Percentiles rank a stretch among this genome's conserved stretches.
phyloP scores from a whole-genome alignment of 2,888 invertebrate genomes.

The Orthonychiurus folsomi region DNA sequence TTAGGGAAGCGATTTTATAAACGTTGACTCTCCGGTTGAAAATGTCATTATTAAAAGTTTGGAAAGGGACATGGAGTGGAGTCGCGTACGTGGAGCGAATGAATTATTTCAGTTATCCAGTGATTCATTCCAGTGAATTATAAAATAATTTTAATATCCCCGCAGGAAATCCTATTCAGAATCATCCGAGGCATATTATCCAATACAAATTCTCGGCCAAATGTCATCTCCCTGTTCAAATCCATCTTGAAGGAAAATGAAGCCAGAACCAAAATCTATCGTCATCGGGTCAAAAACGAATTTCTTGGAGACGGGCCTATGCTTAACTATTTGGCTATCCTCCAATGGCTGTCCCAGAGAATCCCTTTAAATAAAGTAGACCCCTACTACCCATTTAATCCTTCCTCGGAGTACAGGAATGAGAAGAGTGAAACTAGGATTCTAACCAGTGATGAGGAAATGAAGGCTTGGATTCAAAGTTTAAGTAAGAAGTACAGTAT shows the following conservation, averaged over 20 bases:
- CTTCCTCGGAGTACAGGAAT: conserved; percentile 52
- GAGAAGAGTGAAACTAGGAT: conserved; percentile 71
- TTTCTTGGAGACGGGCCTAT: conserved; percentile 91
- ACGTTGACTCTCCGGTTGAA: conserved; percentile 52
- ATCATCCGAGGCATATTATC: conserved; percentile 74
- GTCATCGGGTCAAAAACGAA: conserved; percentile 72
- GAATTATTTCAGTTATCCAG: conserved; percentile 6
- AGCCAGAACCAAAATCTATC: conserved; percentile 67
- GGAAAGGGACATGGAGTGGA: conserved; percentile 70
- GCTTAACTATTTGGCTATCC: conserved; percentile 80
- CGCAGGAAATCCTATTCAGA: conserved; percentile 60
- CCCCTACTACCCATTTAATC: conserved; percentile 77
- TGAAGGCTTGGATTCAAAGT: conserved; percentile 61
- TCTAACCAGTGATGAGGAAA: conserved; percentile 73
- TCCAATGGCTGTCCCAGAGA: conserved; percentile 81
- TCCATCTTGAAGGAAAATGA: conserved; percentile 69
- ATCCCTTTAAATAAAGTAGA: conserved; percentile 85
- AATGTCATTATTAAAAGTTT: conserved; percentile 60
- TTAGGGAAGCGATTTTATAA: conserved; percentile 64
- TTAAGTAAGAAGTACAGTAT: conserved; percentile 53
- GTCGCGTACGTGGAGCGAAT: conserved; percentile 48
- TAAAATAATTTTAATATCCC: conserved; percentile 19
- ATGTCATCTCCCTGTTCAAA: conserved; percentile 69
- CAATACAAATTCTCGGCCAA: conserved; percentile 69
- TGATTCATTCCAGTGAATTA: too few species aligned